phyloP scores from a whole-genome alignment of 2,113 vertebrate species.

The Nansenia antarctica region DNA sequence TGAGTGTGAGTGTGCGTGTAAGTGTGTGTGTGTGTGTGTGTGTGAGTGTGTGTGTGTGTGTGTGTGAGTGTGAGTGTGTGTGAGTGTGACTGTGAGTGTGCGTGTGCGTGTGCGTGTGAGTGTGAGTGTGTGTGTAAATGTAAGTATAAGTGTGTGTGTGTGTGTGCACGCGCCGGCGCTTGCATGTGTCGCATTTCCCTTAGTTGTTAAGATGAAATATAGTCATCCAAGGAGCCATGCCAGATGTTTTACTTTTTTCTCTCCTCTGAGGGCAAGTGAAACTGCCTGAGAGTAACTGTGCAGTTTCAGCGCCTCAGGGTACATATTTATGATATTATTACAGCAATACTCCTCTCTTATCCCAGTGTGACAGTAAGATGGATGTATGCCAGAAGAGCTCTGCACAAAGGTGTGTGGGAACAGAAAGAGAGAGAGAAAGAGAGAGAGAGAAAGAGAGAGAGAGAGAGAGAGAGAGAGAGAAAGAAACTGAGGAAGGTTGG shows the following conservation, averaged over 20 bases:
- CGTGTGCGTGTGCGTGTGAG: no score
- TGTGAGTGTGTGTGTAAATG: neutral
- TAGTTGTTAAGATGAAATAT: no score
- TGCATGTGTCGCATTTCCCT: neutral
- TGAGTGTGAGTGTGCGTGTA: no score
- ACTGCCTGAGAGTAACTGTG: conserved; percentile 60
- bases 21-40: no score
- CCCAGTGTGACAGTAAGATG: conserved; percentile 55
- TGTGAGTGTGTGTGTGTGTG: no score
- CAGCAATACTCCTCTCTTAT: conserved; percentile 57
- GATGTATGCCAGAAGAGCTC: conserved; percentile 47
- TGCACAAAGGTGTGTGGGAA: conserved; percentile 66
- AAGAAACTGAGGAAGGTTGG: neutral
- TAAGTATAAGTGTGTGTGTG: no score
- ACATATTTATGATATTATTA: conserved; percentile 68
- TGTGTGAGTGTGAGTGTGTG: no score
- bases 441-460: neutral
- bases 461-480: neutral
- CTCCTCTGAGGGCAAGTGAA: conserved; percentile 55
- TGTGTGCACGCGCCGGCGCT: neutral
- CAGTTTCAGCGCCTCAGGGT: conserved; percentile 70
- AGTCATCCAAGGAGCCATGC: neutral
- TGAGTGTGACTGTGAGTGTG: no score
- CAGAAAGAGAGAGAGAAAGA: conserved; percentile 12
- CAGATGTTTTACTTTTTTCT: conserved; percentile 14